Base-by-base conservation (phyloP, 2,797 vertebrate species). In the Manis crassicaudata region DNA sequence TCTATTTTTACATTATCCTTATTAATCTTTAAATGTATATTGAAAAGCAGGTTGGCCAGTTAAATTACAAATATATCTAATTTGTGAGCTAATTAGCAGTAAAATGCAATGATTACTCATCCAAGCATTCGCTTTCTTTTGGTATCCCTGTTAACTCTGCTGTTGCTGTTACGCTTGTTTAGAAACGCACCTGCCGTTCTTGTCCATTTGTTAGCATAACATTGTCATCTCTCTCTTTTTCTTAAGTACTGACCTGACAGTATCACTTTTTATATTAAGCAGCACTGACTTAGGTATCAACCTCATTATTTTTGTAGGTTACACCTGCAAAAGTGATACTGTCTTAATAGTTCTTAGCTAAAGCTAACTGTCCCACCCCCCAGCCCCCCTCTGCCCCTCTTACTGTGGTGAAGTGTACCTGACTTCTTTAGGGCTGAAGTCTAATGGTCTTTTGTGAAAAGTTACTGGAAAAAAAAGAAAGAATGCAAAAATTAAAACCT, bases 81-180 rank as follows among this genome's bases (percentile, higher is more conserved):
- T 63, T 32, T 94, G 60, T 95, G 90, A 96, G 95, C 97, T 98
- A 96, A 98, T 95, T 96, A 96, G 85, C 97, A 94, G 95, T 95
- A 94, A 96, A 96, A 88, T 88, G 96, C 97, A 93, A 95, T 97
- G 97, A 96, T 95, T 83, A 94, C 98, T 98, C 98, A 98, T 98
- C 98, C 98, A 98, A 98, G 98, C 97, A 98, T 98, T 98, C 97
- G 97, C 97, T 98, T 98, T 98, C 98, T 95, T 98, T 98, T 96
- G 98, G 98, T 98, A 98, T 98, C 98, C 98, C 97, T 98, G 96
- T 98, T 97, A 98, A 98, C 98, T 99, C 98, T 92, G 99, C 99
- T 99, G 98, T 98, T 99, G 99, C 99, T 99, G 98, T 98, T 97
- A 95, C 93, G 98, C 98, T 98, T 97, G 97, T 98, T 98, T 97